Evolutionary conservation across 2,888 invertebrate genomes (phyloP), one percentile per base, ranked within the genome.

Genomic region (Cryptophagus acutangulus): DNA sequence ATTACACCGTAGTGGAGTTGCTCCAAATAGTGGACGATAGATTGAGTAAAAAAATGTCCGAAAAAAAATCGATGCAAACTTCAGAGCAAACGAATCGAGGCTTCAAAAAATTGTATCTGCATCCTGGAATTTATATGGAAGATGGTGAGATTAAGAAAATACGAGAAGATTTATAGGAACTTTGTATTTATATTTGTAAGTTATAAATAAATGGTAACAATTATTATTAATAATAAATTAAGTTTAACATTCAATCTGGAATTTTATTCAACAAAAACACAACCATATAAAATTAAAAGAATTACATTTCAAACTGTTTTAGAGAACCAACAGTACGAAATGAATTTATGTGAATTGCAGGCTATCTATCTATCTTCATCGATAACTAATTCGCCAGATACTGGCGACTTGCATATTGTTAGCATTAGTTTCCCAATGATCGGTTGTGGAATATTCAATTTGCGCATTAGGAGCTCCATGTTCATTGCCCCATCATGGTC

Each of bases 71-170:
- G 20, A 60, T 77, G 49, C 84, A 85, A 70, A 82, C 81, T 25
- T 75, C 79, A 16, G 55, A 58, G 40, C 82, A 82, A 69, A 80
- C 78, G 26, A 75, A 75, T 58, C 72, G 76, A 64, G 82, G 82
- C 9, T 83, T 84, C 64, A 73, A 74, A 41, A 73, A 72, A 36
- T 74, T 83, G 28, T 84, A 74, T 63, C 74, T 84, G 48, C 81
- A 84, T 71, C 84, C 84, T 0, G 82, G 82, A 1, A 71, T 78
- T 30, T 73, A 68, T 54, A 16, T 15, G 31, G 12, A 31, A 6
- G 31, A 31, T 31, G 31, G 15, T 3, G 16, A 16, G 2, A 16
- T 31, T 8, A 16, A 16, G 36, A 20, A 14, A 40, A 26, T 25
- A 48, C 33, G 25, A 5, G 9, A 20, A 6, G 20, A n/a, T n/a